Conservation (phyloP, 2,797 vertebrate genomes). For the Dipus sagitta region DNA sequence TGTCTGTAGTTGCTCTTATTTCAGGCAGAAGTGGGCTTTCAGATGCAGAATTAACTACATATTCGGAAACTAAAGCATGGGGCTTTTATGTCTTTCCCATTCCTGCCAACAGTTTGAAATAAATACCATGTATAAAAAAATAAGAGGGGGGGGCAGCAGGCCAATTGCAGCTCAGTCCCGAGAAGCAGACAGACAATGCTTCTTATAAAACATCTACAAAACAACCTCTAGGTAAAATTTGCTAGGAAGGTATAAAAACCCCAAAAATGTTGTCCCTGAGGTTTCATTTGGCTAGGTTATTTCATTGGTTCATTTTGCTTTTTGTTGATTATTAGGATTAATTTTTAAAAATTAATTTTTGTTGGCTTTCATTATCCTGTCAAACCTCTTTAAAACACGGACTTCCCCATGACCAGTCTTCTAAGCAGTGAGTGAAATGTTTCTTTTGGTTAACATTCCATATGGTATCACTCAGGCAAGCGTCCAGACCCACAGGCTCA, state of each 20-base stretch:
- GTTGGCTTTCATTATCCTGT: conserved; percentile 51
- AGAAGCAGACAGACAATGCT: not conserved
- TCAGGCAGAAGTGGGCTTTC: conserved; percentile 13
- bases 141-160: not conserved
- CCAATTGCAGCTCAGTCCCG: not conserved
- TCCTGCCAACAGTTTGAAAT: conserved; percentile 52
- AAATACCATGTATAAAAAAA: conserved; percentile 52
- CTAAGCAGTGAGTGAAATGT: conserved; percentile 45
- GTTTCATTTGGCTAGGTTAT: conserved; percentile 24
- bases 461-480: not conserved
- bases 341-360: not conserved
- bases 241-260: not conserved
- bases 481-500: not conserved
- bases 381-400: conserved; percentile 12
- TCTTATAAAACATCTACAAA: conserved; percentile 38
- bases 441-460: conserved; percentile 55
- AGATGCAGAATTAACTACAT: conserved; percentile 14
- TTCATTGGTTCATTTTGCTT: conserved; percentile 59
- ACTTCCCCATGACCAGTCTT: conserved; percentile 1
- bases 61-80: conserved; percentile 17
- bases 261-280: conserved; percentile 63
- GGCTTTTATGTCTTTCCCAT: not conserved
- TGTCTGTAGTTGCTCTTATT: not conserved
- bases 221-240: conserved; percentile 40
- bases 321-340: not conserved